phyloP scores from a whole-genome alignment of 1,140 invertebrate genomes.

The Phymorhynchus buccinoides region DNA sequence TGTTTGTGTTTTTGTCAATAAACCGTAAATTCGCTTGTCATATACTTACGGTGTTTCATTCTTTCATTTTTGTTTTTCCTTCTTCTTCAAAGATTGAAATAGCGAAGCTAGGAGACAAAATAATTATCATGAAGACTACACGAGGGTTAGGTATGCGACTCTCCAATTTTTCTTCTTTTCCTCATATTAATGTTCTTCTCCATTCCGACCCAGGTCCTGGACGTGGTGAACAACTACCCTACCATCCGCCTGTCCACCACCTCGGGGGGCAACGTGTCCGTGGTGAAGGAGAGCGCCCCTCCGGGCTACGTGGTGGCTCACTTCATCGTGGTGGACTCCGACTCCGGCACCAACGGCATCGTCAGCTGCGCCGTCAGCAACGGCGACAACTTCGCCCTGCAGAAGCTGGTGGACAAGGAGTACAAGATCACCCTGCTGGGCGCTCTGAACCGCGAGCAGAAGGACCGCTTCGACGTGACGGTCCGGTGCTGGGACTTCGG shows the following conservation, averaged over 20 bases:
- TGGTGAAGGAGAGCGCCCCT: constrained; percentile 56
- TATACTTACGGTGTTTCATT: too few relatives aligned
- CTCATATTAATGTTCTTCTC: too few relatives aligned
- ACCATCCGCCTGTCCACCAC: constrained; percentile 80
- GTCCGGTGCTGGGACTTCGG: constrained; percentile 45
- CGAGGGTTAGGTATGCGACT: too few relatives aligned
- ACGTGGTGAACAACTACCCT: constrained; percentile 94
- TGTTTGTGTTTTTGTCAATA: too few relatives aligned
- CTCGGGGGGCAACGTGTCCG: constrained; percentile 49
- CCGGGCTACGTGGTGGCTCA: constrained; percentile 60
- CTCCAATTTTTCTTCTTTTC: too few relatives aligned
- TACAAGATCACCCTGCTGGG: constrained; percentile 57
- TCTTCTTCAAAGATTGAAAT: too few relatives aligned
- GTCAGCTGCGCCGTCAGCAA: constrained; percentile 55
- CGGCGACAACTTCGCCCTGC: constrained; percentile 54
- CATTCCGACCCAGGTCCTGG: constrained; percentile 75
- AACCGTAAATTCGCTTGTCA: too few relatives aligned
- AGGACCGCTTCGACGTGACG: constrained; percentile 34
- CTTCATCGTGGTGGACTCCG: constrained; percentile 58
- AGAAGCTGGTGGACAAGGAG: constrained; percentile 55
- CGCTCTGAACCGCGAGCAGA: constrained; percentile 40
- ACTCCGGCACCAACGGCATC: constrained; percentile 59
- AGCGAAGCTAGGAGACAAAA: too few relatives aligned
- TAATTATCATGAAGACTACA: too few relatives aligned
- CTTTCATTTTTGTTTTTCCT: too few relatives aligned